phyloP scores from a whole-genome alignment of 1,140 invertebrate genomes.

The Pseudomyrmex gracilis region DNA sequence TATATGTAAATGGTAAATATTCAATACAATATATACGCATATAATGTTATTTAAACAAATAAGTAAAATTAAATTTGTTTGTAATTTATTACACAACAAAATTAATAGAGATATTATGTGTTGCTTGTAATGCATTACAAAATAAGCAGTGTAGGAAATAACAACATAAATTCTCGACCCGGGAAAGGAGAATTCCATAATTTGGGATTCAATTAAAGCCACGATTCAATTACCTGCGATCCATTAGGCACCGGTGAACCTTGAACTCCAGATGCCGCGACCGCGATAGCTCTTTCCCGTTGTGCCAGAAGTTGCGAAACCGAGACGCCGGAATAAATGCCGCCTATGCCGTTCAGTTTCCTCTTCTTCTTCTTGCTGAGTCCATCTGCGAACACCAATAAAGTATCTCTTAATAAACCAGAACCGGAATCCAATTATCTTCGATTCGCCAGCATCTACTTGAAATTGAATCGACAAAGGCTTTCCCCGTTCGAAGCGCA shows the following conservation, averaged over 20 bases:
- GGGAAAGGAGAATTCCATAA: neutral
- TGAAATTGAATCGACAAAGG: slow-evolving; percentile 56
- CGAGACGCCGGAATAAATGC: slow-evolving; percentile 87
- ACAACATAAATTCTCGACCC: neutral
- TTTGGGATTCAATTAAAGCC: slow-evolving; percentile 63
- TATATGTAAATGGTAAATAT: slow-evolving; percentile 1
- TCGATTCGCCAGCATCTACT: slow-evolving; percentile 49
- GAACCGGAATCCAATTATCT: slow-evolving; percentile 50
- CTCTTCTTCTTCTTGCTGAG: slow-evolving; percentile 88
- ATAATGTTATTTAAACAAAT: too few relatives aligned
- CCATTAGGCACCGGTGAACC: slow-evolving; percentile 78
- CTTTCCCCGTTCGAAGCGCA: slow-evolving; percentile 33
- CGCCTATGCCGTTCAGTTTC: slow-evolving; percentile 86
- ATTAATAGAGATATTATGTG: neutral
- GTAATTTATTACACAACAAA: neutral
- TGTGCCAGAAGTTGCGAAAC: slow-evolving; percentile 89
- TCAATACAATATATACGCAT: neutral
- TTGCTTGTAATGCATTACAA: neutral
- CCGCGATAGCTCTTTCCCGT: slow-evolving; percentile 85
- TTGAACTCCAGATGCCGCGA: slow-evolving; percentile 77
- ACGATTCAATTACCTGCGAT: slow-evolving; percentile 80
- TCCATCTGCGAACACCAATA: slow-evolving; percentile 84
- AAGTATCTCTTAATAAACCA: slow-evolving; percentile 56
- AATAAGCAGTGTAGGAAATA: neutral
- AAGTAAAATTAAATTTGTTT: slow-evolving; percentile 6